Evolutionary conservation across 2,888 invertebrate species (phyloP), one percentile per base, ranked within the genome.

Genomic region (Rugalucina vietnamica): DNA sequence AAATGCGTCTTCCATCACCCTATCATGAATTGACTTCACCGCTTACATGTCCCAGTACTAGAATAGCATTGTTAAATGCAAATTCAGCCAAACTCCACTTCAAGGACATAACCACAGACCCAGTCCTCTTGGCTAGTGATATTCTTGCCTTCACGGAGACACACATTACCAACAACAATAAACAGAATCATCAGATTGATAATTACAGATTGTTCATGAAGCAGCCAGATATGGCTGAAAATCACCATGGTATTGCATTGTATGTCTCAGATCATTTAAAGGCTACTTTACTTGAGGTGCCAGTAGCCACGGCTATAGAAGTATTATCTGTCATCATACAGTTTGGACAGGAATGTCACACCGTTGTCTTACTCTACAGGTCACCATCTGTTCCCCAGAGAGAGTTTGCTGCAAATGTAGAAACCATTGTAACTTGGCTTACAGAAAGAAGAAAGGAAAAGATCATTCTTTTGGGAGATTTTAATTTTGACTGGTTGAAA

Each of bases 51-150:
- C 37, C 21, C 21, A 50, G 24, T 49, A 27, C 49, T 24, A 76
- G 65, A 21, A n/a, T 80, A 27, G 80, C 80, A 39, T 27, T 80
- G 27, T 57, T 80, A 37, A 80, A 80, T 80, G 75, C 80, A 37
- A 43, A 75, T 27, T 54, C 69, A 12, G 18, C 43, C 8, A 12
- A 12, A 12, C 43, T 43, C 43, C 8, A 43, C 18, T 65, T 65
- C 85, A 76, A 32, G 50, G 80, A 80, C 39, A 80, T 80, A 43
- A 37, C 50, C 21, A 4, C 34, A 29, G 60, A 81, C 34, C 76
- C 81, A 34, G 71, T 76, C n/a, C 34, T 81, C 1, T 39, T 39
- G 8, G 37, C 18, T 43, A 54, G 39, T 27, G 81, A 81, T 27
- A 69, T 81, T 39, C 24, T 81, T n/a, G 49, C 76, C 24, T 69